Base-by-base conservation (phyloP, 2,113 vertebrate species). In the Steatornis caripensis region DNA sequence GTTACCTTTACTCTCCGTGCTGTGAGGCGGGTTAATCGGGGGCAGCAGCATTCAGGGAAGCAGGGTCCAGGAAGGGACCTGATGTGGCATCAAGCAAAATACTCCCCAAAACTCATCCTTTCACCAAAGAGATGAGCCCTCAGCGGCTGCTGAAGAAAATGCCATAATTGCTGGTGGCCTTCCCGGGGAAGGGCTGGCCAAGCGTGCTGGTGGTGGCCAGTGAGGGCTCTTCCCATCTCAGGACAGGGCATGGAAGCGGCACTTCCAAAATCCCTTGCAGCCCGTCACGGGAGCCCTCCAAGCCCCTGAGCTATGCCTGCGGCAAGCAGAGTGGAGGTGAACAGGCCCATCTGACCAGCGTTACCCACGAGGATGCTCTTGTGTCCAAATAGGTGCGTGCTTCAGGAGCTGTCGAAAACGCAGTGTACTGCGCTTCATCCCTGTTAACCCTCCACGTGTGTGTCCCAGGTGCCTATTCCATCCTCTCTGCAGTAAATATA, bases 311-410 rank as follows among this genome's bases (percentile, higher is more conserved):
- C 27, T 68, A 46, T 30, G 39, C 72, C 57, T 27, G 53, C 0
- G 0, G 20, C 0, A 5, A 39, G 69, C 20, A 72, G 57, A 45
- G 18, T 0, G 1, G 51, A 55, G 58, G 17, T 14, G 30, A n/a
- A 21, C 0, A 6, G 29, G 22, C n/a, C 48, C 1, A 0, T 17
- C 64, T 39, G 49, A 43, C 57, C 54, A 24, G 11, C 1, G 0
- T 32, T 57, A 18, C 18, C 32, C 22, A 11, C 0, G 0, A 27
- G 27, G 51, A 41, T 65, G 62, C n/a, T 82, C 37, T 30, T 14
- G 34, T 45, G 48, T n/a, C 21, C 43, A 6, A 16, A 24, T 3
- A n/a, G 5, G 43, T 36, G 43, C 3, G 0, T 48, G 48, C n/a
- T 58, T n/a, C 19, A 20, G 48, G 46, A 70, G 78, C 72, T 71